Base-by-base conservation (phyloP, 1,140 invertebrate genomes). In the Oryctes rhinoceros region DNA sequence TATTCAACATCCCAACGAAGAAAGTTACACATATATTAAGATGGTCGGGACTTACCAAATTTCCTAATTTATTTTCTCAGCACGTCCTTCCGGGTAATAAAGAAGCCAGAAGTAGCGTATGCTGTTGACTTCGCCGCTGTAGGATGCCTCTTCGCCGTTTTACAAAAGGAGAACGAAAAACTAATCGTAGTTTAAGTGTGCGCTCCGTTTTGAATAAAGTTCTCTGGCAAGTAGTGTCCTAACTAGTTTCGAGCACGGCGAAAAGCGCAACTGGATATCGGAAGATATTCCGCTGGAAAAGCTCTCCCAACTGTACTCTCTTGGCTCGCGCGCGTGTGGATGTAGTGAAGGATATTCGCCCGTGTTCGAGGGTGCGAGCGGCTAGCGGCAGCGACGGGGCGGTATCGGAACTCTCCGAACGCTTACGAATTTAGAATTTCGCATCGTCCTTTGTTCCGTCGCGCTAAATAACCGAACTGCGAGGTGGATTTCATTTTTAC, bases 191-290 rank as follows among this genome's bases (percentile, higher is more conserved):
- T 35, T 24, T 35, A 30, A 9, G 9, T 44, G 65, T 71, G 13
- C 18, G 65, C 65, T 30, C 24, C 24, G 24, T 30, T 71, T 37
- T 37, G 65, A 35, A 62, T 62, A 62, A 15, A 71, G 24, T 71
- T 71, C 65, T 71, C 65, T 7, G 18, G 65, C 3, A 24, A 71
- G 53, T 59, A 59, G 11, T 71, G 65, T 35, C 65, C 24, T 13
- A 71, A 71, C 65, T 71, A 71, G 65, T 24, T 71, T 71, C 24
- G 24, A 44, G 9, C 39, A 71, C 65, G 11, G 65, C 10, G 65
- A 71, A 71, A 71, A 71, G 65, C 65, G 65, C 65, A 71, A 71
- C 65, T 71, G 65, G 37, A 37, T 35, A 37, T 71, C 65, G 65
- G 24, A 9, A 71, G 65, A 71, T 24, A 5, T 71, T 71, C 15